These are phyloP conservation scores for Cyphomyrus discorhynchus DNA, from an alignment of 2,113 vertebrate genomes.

Conservation along the genomic window DNA sequence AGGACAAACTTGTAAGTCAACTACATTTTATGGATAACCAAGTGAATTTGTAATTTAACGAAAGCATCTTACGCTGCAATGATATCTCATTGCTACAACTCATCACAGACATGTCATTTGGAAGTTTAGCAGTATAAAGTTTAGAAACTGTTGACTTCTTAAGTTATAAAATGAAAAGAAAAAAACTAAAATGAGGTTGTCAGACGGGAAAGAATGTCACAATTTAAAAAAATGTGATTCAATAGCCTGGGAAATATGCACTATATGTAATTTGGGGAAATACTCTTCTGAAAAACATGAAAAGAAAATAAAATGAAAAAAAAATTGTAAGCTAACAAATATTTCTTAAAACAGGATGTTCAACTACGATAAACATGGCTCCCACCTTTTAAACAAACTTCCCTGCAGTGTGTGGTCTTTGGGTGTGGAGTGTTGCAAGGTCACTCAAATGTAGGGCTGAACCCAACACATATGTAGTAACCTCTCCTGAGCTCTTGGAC, in stretches of 20 bases:
- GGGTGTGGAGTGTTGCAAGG: neutral
- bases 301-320: constrained; percentile 28
- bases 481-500: neutral
- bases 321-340: constrained; percentile 43
- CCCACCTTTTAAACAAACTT: constrained; percentile 62
- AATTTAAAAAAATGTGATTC: neutral
- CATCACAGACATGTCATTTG: neutral
- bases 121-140: neutral
- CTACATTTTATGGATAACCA: neutral
- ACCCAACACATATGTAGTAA: neutral
- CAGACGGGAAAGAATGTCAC: neutral
- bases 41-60: neutral
- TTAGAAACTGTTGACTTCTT: neutral
- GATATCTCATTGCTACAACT: neutral
- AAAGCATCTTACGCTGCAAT: neutral
- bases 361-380: constrained; percentile 59
- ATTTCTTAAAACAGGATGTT: constrained; percentile 59
- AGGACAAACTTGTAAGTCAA: neutral
- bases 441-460: neutral
- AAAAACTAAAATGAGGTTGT: neutral
- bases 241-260: neutral
- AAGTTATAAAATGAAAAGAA: neutral
- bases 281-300: constrained; percentile 1
- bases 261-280: neutral
- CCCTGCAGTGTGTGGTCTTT: constrained; percentile 61